Conservation (phyloP, 2,888 invertebrate genomes). For the Morinoia aosen region DNA sequence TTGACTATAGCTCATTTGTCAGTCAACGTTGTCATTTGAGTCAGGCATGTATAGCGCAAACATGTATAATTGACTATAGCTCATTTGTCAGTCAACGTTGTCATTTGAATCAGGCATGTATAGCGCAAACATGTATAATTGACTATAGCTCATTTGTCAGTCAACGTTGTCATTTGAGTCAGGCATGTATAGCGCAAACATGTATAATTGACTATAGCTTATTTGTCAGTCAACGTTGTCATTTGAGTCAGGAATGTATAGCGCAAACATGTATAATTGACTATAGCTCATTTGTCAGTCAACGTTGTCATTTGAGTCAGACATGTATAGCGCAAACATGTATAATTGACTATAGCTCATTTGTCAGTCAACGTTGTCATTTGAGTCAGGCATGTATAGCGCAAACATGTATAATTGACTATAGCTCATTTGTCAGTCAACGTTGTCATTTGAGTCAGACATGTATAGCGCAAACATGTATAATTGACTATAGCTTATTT, state of each 20-base stretch:
- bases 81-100: neutral
- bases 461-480: neutral
- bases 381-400: no score
- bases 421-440: conserved; percentile 32
- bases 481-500: conserved; percentile 43
- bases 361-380: neutral
- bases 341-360: conserved; percentile 35
- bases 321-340: neutral
- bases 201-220: conserved; percentile 39
- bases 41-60: neutral
- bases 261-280: neutral
- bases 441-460: neutral
- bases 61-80: conserved; percentile 10
- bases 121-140: neutral
- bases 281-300: conserved; percentile 36
- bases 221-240: neutral
- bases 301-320: neutral
- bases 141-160: conserved; percentile 42
- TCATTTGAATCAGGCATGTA: no score
- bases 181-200: neutral
- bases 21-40: neutral
- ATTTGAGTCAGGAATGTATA: no score
- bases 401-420: neutral
- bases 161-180: neutral
- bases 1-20: conserved; percentile 40